Evolutionary conservation across 2,113 vertebrate genomes (phyloP).

Genomic region (Cygnus buccinator): DNA sequence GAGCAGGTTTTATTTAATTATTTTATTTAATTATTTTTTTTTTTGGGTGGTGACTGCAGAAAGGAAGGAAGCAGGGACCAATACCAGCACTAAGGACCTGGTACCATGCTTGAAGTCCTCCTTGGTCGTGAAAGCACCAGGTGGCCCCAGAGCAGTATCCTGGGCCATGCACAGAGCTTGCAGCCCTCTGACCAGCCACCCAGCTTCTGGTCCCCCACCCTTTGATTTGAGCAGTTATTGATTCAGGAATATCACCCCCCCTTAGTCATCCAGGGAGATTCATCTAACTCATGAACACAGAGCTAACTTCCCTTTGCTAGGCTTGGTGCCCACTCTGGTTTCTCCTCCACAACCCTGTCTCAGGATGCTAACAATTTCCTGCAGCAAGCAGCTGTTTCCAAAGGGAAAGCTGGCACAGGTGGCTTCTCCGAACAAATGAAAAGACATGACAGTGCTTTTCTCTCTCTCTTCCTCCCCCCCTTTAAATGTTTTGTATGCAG

Average conservation of each 20-base stretch:
- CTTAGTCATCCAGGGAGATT: background rate
- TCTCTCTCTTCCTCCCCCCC: background rate
- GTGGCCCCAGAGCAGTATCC: accelerated
- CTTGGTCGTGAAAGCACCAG: accelerated
- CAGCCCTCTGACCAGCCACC: background rate
- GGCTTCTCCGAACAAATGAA: background rate
- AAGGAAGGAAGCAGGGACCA: background rate
- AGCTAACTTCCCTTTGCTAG: background rate
- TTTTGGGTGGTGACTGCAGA: background rate
- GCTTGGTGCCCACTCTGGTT: background rate
- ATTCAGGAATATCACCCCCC: background rate
- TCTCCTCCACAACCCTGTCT: background rate
- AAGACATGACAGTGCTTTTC: background rate
- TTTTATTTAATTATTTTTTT: background rate
- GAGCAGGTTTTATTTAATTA: background rate
- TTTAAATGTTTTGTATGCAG: background rate
- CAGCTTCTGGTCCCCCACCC: background rate
- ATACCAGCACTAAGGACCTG: background rate
- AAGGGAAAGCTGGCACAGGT: background rate
- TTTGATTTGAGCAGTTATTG: background rate
- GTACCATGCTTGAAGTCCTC: background rate
- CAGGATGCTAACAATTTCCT: background rate
- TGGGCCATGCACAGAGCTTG: accelerated
- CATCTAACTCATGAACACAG: background rate
- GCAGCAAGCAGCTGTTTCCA: background rate